Percentiles rank a stretch among this genome's conserved stretches.
Evolutionary conservation across 2,888 invertebrate genomes (phyloP).

Genomic region (Microctonus brassicae): DNA sequence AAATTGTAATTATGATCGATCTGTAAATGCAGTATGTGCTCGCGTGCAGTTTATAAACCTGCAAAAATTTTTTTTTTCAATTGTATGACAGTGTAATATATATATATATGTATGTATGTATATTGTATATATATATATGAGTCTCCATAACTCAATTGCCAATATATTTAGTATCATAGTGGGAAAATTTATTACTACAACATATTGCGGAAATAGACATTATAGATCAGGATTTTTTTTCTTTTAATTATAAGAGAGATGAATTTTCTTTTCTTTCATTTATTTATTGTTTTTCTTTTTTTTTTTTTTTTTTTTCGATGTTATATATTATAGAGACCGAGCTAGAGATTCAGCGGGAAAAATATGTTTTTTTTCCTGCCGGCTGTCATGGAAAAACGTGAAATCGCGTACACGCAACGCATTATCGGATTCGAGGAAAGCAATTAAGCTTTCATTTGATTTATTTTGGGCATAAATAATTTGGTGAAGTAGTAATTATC

Average conservation of each 20-base stretch:
- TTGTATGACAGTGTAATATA: background rate
- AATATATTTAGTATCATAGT: background rate
- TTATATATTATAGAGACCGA: background rate
- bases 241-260: conserved; percentile 2
- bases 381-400: conserved; percentile 39
- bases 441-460: conserved; percentile 66
- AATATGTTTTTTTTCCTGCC: background rate
- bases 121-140: too few relatives aligned
- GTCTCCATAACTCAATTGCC: conserved; percentile 1
- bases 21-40: background rate
- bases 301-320: background rate
- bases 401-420: conserved; percentile 50
- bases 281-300: too few relatives aligned
- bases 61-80: background rate
- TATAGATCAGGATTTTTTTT: background rate
- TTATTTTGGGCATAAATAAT: conserved; percentile 67
- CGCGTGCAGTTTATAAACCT: background rate
- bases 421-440: conserved; percentile 56
- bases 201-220: conserved; percentile 1
- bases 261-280: background rate
- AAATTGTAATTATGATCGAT: conserved; percentile 34
- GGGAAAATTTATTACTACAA: background rate
- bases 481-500: conserved; percentile 68
- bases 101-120: background rate
- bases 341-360: background rate